phyloP scores from a whole-genome alignment of 2,113 vertebrate genomes.

The Melanocharis versteri region DNA sequence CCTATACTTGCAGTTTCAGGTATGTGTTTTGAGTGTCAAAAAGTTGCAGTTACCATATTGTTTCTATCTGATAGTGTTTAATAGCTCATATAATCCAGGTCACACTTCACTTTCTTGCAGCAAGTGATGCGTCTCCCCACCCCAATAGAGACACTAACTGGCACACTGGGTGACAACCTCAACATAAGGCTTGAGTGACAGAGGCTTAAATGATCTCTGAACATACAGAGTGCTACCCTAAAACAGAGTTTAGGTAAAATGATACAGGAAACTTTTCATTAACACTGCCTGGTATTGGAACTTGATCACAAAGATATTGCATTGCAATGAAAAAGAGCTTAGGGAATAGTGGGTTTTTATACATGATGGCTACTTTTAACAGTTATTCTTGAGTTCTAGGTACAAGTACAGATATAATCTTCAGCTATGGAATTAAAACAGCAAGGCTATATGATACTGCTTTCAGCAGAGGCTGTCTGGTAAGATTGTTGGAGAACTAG shows the following conservation, averaged over 20 bases:
- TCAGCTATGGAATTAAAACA: not conserved
- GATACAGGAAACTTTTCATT: not conserved
- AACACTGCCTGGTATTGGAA: not conserved
- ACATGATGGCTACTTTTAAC: not conserved
- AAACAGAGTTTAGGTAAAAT: not conserved
- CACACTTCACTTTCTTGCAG: not conserved
- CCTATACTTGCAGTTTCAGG: not conserved
- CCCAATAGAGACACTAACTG: not conserved
- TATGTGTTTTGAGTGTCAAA: not conserved
- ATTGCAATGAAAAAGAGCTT: not conserved
- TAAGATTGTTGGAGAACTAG: not conserved
- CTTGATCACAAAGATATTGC: not conserved
- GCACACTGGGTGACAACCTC: not conserved
- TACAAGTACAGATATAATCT: not conserved
- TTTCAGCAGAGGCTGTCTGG: not conserved
- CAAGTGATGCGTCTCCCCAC: not conserved
- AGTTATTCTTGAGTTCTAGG: not conserved
- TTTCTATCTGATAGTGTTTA: not conserved
- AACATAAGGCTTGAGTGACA: not conserved
- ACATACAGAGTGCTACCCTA: not conserved
- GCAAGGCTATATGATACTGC: not conserved
- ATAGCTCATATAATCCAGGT: not conserved
- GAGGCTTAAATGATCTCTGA: not conserved
- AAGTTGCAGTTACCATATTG: not conserved
- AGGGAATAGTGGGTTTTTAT: not conserved